phyloP scores from a whole-genome alignment of 2,113 vertebrate species.

The Smithornis capensis region DNA sequence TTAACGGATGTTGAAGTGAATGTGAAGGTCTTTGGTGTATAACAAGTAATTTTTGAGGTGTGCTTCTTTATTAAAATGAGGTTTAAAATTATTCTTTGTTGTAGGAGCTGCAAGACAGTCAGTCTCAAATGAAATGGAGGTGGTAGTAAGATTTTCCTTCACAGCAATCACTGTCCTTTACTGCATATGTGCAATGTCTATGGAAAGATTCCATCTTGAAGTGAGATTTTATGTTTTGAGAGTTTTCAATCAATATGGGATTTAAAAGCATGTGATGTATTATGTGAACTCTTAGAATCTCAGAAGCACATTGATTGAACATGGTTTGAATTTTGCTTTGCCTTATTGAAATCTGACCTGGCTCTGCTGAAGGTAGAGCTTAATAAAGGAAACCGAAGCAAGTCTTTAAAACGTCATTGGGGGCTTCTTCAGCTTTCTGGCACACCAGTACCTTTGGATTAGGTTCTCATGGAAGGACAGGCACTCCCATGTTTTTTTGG shows the following conservation, averaged over 20 bases:
- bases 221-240: neutral
- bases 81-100: neutral
- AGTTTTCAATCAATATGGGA: neutral
- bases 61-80: neutral
- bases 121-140: neutral
- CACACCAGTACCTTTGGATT: neutral
- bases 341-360: fast-evolving
- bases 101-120: neutral
- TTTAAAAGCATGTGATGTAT: neutral
- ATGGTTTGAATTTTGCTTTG: neutral
- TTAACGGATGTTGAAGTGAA: neutral
- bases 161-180: neutral
- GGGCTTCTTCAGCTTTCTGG: neutral
- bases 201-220: neutral
- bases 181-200: neutral
- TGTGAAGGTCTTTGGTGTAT: neutral
- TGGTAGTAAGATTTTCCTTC: neutral
- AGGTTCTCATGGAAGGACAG: neutral
- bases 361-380: neutral
- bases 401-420: neutral
- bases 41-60: neutral
- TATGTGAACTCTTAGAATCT: neutral
- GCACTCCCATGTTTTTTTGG: neutral
- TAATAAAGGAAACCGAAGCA: neutral
- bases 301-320: neutral